phyloP scores from a whole-genome alignment of 2,113 vertebrate genomes.

The Opisthocomus hoazin region DNA sequence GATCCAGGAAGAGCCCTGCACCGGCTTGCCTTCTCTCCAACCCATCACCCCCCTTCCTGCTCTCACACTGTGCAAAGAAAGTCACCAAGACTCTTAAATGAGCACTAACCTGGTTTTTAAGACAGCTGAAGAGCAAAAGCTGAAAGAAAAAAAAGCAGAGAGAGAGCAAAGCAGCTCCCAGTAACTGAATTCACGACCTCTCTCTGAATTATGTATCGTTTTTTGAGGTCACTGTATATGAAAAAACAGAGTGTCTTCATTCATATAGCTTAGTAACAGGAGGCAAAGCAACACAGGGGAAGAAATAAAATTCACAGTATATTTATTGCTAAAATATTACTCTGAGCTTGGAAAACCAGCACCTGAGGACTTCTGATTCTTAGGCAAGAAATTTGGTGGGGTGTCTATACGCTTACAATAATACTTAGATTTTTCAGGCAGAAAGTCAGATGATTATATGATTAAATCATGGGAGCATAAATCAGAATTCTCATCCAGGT shows the following conservation, averaged over 20 bases:
- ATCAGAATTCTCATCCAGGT: constrained; percentile 29
- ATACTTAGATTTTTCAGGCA: neutral
- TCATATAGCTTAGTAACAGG: neutral
- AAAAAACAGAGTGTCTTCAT: neutral
- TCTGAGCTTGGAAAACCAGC: neutral
- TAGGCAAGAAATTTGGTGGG: neutral
- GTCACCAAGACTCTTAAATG: neutral
- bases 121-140: neutral
- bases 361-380: neutral
- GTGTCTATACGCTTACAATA: neutral
- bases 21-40: rapidly evolving
- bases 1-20: neutral
- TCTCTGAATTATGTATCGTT: neutral
- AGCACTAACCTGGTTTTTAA: neutral
- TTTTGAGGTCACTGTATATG: neutral
- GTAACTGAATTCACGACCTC: neutral
- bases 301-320: neutral
- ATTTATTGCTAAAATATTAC: neutral
- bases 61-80: neutral
- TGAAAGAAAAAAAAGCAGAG: neutral
- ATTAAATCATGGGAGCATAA: constrained; percentile 56
- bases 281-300: neutral
- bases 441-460: constrained; percentile 23
- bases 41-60: neutral
- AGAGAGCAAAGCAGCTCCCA: neutral